Percentiles rank a stretch among this genome's conserved stretches.
phyloP scores from a whole-genome alignment of 1,140 invertebrate genomes.

The Acromyrmex heyeri region DNA sequence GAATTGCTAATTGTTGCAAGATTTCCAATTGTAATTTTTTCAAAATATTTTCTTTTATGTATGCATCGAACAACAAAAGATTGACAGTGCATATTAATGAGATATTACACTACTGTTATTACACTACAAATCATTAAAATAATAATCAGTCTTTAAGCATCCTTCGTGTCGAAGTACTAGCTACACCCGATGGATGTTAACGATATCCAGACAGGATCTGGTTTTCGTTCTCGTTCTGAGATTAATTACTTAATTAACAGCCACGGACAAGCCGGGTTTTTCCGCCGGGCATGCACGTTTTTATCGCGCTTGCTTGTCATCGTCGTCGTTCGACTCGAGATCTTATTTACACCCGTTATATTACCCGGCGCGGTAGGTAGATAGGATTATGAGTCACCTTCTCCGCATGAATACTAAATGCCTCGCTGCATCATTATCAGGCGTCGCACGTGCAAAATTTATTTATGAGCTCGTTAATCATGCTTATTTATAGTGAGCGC shows the following conservation, averaged over 20 bases:
- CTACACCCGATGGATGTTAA: not conserved
- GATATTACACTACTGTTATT: not conserved
- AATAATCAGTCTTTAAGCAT: not conserved
- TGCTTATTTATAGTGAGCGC: conserved; percentile 40
- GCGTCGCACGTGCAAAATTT: conserved; percentile 58
- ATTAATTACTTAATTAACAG: conserved; percentile 33
- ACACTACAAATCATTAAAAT: not conserved
- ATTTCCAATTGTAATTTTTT: not conserved
- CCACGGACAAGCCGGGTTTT: conserved; percentile 4
- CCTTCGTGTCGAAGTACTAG: too few relatives aligned
- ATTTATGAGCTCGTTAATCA: conserved; percentile 52
- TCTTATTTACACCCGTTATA: conserved; percentile 57
- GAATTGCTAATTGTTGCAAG: not conserved
- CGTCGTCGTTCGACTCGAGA: conserved; percentile 27
- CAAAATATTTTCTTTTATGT: not conserved
- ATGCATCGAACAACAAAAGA: not conserved
- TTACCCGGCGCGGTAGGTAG: conserved; percentile 27
- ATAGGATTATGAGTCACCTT: conserved; percentile 60
- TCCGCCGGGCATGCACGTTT: not conserved
- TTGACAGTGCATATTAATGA: not conserved
- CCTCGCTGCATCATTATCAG: conserved; percentile 53
- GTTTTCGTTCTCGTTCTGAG: conserved; percentile 13
- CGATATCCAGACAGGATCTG: not conserved
- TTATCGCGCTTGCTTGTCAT: not conserved
- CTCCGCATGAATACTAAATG: conserved; percentile 54